Evolutionary conservation across 2,797 vertebrate species (phyloP), one percentile per base, ranked within the genome.

Genomic region (Margarornis squamiger): DNA sequence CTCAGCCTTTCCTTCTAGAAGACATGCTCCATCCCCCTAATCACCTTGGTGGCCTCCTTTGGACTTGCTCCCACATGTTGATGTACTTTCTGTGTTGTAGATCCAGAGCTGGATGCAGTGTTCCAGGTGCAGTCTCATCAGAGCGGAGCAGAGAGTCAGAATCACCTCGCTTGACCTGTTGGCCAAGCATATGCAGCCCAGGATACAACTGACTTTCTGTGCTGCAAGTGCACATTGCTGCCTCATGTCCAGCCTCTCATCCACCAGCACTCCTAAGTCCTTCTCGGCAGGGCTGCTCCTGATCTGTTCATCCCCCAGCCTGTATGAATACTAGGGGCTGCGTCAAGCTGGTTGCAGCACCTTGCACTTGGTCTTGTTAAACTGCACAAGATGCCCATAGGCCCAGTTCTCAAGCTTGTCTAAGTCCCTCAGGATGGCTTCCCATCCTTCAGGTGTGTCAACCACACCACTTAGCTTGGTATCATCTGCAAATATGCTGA

Each of bases 241-340:
- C 26, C 7, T 41, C 41, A 22, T 27, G 41, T 32, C 26, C 74
- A 78, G 30, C 30, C 36, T 39, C 49, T 66, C 65, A 30, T 0
- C 26, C 41, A 22, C 5, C 46, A 74, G 26, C 21, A 34, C 5
- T 9, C 9, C 11, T 30, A 21, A 11, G 2, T 4, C 14, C 36
- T 39, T 30, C 10, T n/a, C 4, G 3, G 27, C 3, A 71, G 65
- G 41, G 21, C 34, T 86, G 21, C 34, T 63, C 41, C 18, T 0
- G 0, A 4, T 36, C 17, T 63, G 26, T 1, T 8, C 48, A 34
- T 21, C 10, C 34, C 23, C 9, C 41, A 77, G 24, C 21, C 11
- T 32, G 41, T 18, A 10, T 1, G 22, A 41, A 1, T 34, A 8
- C 7, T 0, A 0, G 41, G 10, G 4, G 0, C 12, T 48, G 9